phyloP scores from a whole-genome alignment of 2,797 vertebrate species.

The Halcyon chelicuti region DNA sequence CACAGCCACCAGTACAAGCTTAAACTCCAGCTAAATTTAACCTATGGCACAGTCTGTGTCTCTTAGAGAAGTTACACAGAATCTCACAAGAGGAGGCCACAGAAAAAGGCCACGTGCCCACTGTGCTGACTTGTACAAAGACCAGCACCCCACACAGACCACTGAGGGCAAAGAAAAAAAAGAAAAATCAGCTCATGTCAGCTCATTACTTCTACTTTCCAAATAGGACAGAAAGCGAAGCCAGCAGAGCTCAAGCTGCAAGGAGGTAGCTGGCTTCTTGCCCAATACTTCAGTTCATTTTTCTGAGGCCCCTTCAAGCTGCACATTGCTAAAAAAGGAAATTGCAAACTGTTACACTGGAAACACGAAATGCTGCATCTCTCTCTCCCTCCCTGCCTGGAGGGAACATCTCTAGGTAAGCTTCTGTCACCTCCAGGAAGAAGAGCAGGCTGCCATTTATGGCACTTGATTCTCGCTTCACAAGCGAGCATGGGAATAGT shows the following conservation, averaged over 20 bases:
- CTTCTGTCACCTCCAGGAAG: not conserved
- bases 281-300: conserved; percentile 10
- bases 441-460: not conserved
- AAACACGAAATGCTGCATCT: not conserved
- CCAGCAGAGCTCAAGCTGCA: not conserved
- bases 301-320: conserved; percentile 37
- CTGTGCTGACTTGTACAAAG: not conserved
- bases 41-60: not conserved
- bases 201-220: not conserved
- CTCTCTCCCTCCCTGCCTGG: not conserved
- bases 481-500: rapidly evolving
- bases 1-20: not conserved
- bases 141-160: not conserved
- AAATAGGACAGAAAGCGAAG: not conserved
- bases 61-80: not conserved
- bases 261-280: conserved; percentile 35
- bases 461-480: not conserved
- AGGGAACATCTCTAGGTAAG: not conserved
- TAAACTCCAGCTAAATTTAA: not conserved
- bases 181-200: not conserved
- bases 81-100: not conserved
- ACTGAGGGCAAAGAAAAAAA: not conserved
- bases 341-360: not conserved
- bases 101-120: not conserved
- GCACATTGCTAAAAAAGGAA: conserved; percentile 51